Conservation (phyloP, 2,888 invertebrate species). For the Diaperis boleti region DNA sequence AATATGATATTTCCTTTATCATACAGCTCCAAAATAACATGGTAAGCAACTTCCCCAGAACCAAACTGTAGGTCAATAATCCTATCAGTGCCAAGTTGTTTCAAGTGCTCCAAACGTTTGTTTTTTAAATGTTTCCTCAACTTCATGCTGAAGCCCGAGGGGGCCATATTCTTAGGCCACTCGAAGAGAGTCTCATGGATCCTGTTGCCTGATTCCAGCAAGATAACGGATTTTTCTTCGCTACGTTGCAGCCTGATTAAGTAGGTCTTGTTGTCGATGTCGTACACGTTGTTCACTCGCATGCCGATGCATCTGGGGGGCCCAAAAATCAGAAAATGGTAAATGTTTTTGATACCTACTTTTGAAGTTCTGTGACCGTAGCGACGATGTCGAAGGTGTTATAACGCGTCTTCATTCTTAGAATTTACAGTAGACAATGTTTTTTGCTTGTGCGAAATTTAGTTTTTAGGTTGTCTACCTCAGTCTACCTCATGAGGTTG, state of each 20-base stretch:
- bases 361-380: slow-evolving; percentile 87
- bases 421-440: neutral
- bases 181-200: slow-evolving; percentile 96
- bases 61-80: slow-evolving; percentile 97
- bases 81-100: slow-evolving; percentile 92
- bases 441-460: no score
- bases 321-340: neutral
- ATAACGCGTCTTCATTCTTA: slow-evolving; percentile 92
- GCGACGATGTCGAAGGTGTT: slow-evolving; percentile 94
- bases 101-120: slow-evolving; percentile 88
- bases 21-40: slow-evolving; percentile 94
- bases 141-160: slow-evolving; percentile 98
- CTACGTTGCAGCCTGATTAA: slow-evolving; percentile 87
- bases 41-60: slow-evolving; percentile 91
- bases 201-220: slow-evolving; percentile 94
- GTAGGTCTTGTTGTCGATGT: slow-evolving; percentile 96
- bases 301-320: slow-evolving; percentile 82
- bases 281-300: slow-evolving; percentile 97
- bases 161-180: slow-evolving; percentile 97
- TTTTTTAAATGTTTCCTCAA: slow-evolving; percentile 97
- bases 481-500: no score
- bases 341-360: slow-evolving; percentile 68
- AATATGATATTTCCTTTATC: slow-evolving; percentile 96
- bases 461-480: no score
- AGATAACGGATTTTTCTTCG: slow-evolving; percentile 87